phyloP scores from a whole-genome alignment of 2,113 vertebrate genomes.

The Callaeas wilsoni region DNA sequence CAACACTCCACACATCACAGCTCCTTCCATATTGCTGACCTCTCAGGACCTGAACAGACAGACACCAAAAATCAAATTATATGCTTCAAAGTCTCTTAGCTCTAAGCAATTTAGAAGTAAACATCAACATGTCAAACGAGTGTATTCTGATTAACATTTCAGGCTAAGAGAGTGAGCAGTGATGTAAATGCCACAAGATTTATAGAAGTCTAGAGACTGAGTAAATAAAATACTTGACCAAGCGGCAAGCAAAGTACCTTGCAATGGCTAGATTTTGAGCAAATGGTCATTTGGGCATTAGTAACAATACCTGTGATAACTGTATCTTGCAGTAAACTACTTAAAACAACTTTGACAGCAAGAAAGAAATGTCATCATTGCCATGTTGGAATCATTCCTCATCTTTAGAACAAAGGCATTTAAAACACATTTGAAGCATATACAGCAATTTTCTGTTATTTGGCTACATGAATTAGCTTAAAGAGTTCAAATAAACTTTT shows the following conservation, averaged over 20 bases:
- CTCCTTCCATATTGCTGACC: slow-evolving; percentile 90
- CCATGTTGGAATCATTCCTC: background rate
- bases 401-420: background rate
- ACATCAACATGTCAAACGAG: background rate
- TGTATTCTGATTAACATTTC: background rate
- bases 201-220: background rate
- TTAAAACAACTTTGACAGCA: background rate
- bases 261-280: background rate
- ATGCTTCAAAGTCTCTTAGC: background rate
- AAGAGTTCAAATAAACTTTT: background rate
- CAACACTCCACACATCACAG: slow-evolving; percentile 92
- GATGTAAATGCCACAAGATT: background rate
- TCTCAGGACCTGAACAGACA: slow-evolving; percentile 77
- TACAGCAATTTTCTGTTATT: background rate
- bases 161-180: background rate
- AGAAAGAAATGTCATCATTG: background rate
- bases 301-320: background rate
- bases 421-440: background rate
- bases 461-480: background rate
- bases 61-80: background rate
- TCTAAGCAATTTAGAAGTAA: background rate
- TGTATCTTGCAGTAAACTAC: background rate
- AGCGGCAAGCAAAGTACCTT: background rate
- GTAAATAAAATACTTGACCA: background rate
- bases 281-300: background rate